Evolutionary conservation across 2,888 invertebrate species (phyloP), one percentile per base, ranked within the genome.

Genomic region (Neoascia interrupta): DNA sequence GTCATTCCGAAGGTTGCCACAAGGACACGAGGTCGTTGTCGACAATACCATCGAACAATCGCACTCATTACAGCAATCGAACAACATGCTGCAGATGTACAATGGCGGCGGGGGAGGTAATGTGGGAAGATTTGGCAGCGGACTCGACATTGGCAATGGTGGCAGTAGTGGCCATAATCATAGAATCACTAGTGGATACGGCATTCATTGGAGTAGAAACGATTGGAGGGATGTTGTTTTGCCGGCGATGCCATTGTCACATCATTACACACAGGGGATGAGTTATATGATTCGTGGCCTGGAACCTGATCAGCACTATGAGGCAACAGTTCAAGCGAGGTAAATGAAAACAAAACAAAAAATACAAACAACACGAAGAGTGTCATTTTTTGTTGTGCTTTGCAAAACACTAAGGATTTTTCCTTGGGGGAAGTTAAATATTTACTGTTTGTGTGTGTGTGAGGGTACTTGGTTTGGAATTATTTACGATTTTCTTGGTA

Each of bases 271-370:
- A 41, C 92, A 92, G 85, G 90, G 91, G 82, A 92, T 92, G 91
- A 92, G 91, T 83, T 93, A 92, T 86, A 90, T 92, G 87, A 92
- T 93, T 84, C 90, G 91, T 82, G 92, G 91, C 54, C 89, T 93
- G 83, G 92, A 93, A 84, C 91, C 92, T 10, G 92, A 91, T 75
- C 91, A 91, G 66, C 91, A 92, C 84, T 93, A 93, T 84, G 93
- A 93, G 84, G 93, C 92, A 61, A 91, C 91, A 85, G 92, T 93
- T 64, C 91, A 91, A 83, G 92, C 93, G 63, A 91, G 91, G 89
- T 88, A 83, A 87, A 85, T 31, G 31, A 6, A 31, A 31, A 31
- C 31, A 31, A n/a, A n/a, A n/a, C n/a, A n/a, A n/a, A n/a, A n/a
- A n/a, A n/a, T n/a, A n/a, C n/a, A n/a, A n/a, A n/a, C n/a, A n/a